These are phyloP conservation scores for Cassiopea xamachana DNA, from an alignment of 30 jellyfish, hydroid and myxozoan genomes.

Conservation along the genomic window DNA sequence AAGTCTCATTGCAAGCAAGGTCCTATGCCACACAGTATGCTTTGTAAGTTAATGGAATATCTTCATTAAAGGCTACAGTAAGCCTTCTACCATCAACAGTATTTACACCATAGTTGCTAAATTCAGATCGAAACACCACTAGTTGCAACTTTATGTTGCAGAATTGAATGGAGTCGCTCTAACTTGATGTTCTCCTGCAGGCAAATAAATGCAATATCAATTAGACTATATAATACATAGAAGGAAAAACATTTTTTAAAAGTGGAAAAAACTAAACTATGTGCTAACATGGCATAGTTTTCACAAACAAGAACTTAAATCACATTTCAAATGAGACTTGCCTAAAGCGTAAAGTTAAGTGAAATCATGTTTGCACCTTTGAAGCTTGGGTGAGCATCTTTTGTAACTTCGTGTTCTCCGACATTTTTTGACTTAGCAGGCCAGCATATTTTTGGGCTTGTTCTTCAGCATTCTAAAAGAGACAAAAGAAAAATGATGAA, in stretches of 20 bases:
- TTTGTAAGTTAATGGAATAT: no score
- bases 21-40: no score
- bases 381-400: slow-evolving; percentile 77
- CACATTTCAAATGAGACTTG: no score
- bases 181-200: slow-evolving; percentile 63
- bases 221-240: neutral
- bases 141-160: slow-evolving; percentile 68
- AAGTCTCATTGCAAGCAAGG: no score
- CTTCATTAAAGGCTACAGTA: neutral
- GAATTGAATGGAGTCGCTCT: slow-evolving; percentile 72
- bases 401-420: slow-evolving; percentile 68
- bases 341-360: neutral
- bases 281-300: neutral
- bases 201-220: neutral
- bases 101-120: neutral
- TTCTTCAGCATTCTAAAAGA: slow-evolving; percentile 57
- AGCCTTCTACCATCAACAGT: neutral
- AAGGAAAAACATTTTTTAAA: neutral
- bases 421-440: slow-evolving; percentile 55
- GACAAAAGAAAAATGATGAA: neutral
- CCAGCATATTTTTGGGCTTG: slow-evolving; percentile 67
- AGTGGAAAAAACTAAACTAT: neutral
- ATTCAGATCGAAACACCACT: slow-evolving; percentile 8
- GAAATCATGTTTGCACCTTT: slow-evolving; percentile 20
- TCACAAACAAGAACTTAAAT: no score